Evolutionary conservation across 2,888 invertebrate genomes (phyloP).

Genomic region (Folsomia manolachei): DNA sequence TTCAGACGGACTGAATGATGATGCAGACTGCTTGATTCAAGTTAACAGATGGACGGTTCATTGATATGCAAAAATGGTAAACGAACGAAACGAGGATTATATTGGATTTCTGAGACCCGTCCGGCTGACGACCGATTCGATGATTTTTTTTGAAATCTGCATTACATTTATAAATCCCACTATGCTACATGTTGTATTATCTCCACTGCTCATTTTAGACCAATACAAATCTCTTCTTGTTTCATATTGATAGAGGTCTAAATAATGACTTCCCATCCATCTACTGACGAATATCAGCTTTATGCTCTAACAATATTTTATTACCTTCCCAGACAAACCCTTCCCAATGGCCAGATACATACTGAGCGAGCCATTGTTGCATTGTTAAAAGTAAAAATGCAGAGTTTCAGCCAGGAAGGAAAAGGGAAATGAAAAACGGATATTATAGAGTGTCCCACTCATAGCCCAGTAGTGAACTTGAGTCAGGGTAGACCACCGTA

Average conservation of each 20-base stretch:
- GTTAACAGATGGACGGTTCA: conserved; percentile 50
- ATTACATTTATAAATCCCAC: not conserved
- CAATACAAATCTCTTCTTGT: no score
- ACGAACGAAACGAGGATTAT: conserved; percentile 17
- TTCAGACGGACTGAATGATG: conserved; percentile 25
- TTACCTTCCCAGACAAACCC: not conserved
- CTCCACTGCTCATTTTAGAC: not conserved
- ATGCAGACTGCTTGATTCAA: conserved; percentile 30
- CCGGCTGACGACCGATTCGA: conserved; percentile 15
- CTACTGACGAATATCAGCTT: no score
- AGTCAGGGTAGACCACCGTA: conserved; percentile 41
- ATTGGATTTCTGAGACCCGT: conserved; percentile 14
- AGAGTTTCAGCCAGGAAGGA: not conserved
- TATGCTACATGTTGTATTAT: not conserved
- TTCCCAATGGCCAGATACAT: not conserved
- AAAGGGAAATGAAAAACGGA: conserved; percentile 6
- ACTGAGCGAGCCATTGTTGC: conserved; percentile 21
- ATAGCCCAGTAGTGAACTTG: no score
- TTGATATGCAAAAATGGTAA: conserved; percentile 49
- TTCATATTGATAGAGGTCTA: no score
- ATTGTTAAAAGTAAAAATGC: conserved; percentile 12
- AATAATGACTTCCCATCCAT: not conserved
- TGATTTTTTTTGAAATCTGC: conserved; percentile 7
- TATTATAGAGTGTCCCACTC: not conserved
- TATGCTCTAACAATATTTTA: not conserved